A percentile compares a stretch with the other conserved stretches of the same genome.
Conservation (phyloP, 2,888 invertebrate genomes). For the Nomada flava region DNA sequence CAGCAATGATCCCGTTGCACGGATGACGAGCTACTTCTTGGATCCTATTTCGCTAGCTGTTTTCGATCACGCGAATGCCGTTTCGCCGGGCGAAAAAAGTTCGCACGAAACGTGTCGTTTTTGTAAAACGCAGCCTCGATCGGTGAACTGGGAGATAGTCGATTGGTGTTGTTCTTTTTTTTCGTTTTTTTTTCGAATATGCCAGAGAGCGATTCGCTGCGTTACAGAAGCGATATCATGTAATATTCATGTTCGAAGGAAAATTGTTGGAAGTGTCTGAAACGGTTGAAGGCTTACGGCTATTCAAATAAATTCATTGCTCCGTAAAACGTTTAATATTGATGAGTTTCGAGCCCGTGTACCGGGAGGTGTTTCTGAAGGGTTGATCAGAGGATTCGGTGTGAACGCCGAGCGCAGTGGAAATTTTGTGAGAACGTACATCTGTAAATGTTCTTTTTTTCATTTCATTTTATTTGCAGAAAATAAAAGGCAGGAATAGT, state of each 20-base stretch:
- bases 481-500: no score
- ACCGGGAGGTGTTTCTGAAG: conserved; percentile 10
- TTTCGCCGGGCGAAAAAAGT: conserved; percentile 26
- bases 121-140: conserved; percentile 3
- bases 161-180: background rate
- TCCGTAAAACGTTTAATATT: conserved; percentile 29
- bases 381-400: conserved; percentile 17
- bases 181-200: background rate
- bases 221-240: conserved; percentile 21
- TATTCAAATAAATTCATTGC: conserved; percentile 38
- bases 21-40: conserved; percentile 57
- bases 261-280: conserved; percentile 34
- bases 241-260: conserved; percentile 24
- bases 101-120: conserved; percentile 16
- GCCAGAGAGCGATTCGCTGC: background rate
- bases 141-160: background rate
- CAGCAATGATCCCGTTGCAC: conserved; percentile 49
- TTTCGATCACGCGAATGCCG: conserved; percentile 34
- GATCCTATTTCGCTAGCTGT: conserved; percentile 38
- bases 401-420: background rate
- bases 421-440: background rate
- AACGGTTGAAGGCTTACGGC: conserved; percentile 29
- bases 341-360: conserved; percentile 13
- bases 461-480: background rate
- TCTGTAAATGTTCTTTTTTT: background rate